These are phyloP conservation scores for Protosalanx chinensis DNA, from an alignment of 2,797 vertebrate genomes.

Conservation along the genomic window DNA sequence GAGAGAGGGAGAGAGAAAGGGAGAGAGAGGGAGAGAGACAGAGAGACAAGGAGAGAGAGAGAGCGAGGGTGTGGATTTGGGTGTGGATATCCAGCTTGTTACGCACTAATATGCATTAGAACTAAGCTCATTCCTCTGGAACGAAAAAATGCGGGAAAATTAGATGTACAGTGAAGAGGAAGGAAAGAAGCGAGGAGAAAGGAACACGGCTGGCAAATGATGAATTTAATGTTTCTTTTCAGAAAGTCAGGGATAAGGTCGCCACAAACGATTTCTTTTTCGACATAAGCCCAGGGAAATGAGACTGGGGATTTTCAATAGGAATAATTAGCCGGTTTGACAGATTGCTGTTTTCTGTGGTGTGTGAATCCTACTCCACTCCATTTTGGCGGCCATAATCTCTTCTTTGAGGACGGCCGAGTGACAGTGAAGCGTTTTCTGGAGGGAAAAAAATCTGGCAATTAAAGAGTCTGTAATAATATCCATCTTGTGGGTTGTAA, in stretches of 20 bases:
- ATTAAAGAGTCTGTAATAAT: conserved; percentile 64
- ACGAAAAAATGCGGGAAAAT: conserved; percentile 64
- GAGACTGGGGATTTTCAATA: conserved; percentile 70
- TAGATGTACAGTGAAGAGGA: conserved; percentile 49
- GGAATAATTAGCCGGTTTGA: conserved; percentile 75
- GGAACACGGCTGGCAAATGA: conserved; percentile 35
- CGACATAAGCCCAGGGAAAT: conserved; percentile 62
- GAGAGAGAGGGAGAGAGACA: not conserved
- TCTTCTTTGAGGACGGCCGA: conserved; percentile 62
- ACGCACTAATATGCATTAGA: conserved; percentile 62
- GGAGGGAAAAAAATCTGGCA: conserved; percentile 56
- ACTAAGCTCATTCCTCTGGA: conserved; percentile 61
- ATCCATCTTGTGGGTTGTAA: conserved; percentile 61
- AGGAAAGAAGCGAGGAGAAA: not conserved
- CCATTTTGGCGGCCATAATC: conserved; percentile 64
- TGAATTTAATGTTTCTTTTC: conserved; percentile 72
- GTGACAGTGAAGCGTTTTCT: conserved; percentile 45
- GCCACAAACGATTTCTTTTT: conserved; percentile 68
- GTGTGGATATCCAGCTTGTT: conserved; percentile 45
- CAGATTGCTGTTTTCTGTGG: conserved; percentile 47
- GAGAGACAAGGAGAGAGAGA: conserved; percentile 24
- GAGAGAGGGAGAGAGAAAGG: not conserved
- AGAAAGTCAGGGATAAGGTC: conserved; percentile 67
- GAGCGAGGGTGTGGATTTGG: conserved; percentile 40
- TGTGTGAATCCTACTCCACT: conserved; percentile 4